Conservation (phyloP, 2,113 vertebrate genomes). For the Donacobius atricapilla region DNA sequence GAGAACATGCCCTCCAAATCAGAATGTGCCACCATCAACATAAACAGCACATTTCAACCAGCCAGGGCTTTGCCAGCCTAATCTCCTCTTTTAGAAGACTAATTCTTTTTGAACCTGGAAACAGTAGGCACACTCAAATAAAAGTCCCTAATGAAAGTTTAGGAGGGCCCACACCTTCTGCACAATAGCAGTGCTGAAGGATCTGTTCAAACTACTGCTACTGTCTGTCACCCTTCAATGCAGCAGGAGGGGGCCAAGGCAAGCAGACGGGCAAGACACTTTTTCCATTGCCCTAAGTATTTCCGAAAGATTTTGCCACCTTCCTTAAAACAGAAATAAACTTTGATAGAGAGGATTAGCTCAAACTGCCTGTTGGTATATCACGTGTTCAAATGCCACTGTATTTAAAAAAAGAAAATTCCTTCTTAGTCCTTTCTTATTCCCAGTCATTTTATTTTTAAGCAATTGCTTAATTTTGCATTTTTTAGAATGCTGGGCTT, state of each 20-base stretch:
- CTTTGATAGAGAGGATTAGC: not conserved
- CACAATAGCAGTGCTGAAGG: accelerated
- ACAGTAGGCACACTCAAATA: not conserved
- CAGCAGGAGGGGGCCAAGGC: not conserved
- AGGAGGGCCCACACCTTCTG: not conserved
- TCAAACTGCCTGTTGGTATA: not conserved
- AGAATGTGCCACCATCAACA: slow-evolving; percentile 54
- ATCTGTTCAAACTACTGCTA: not conserved
- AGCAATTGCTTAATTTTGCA: not conserved
- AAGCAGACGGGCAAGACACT: not conserved
- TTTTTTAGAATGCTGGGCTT: not conserved
- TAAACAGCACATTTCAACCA: not conserved
- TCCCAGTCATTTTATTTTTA: not conserved
- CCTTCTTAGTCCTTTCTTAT: not conserved
- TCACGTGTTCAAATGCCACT: not conserved
- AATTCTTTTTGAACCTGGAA: not conserved
- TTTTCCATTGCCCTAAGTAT: not conserved
- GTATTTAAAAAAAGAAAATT: not conserved
- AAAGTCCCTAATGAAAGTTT: not conserved
- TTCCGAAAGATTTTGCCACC: not conserved
- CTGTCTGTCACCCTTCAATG: accelerated
- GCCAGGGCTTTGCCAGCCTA: not conserved
- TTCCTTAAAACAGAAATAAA: not conserved
- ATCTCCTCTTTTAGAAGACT: slow-evolving; percentile 24
- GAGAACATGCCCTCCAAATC: not conserved